These are phyloP conservation scores for Datnioides undecimradiatus DNA, from an alignment of 2,113 vertebrate species.

Conservation along the genomic window DNA sequence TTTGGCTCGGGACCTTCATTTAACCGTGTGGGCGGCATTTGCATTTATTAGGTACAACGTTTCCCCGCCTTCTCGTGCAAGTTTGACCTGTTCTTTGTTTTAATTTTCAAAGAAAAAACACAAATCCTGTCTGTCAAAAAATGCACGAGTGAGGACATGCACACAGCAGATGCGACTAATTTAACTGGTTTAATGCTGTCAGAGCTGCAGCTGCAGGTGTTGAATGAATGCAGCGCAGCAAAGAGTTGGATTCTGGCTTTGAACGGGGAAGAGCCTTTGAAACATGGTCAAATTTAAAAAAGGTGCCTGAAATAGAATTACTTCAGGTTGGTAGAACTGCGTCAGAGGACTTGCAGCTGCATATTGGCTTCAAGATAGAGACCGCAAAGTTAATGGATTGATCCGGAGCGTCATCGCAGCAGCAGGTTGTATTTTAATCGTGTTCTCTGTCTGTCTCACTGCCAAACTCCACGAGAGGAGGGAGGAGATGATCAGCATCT, in stretches of 20 bases:
- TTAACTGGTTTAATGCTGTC: neutral
- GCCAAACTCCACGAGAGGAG: neutral
- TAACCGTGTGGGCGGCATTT: constrained; percentile 35
- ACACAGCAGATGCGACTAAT: neutral
- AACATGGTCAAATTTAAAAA: constrained; percentile 26
- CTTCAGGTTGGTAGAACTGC: constrained; percentile 22
- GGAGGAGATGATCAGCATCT: neutral
- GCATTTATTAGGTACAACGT: constrained; percentile 21
- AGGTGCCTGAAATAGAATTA: constrained; percentile 37
- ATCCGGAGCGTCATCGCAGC: constrained; percentile 4
- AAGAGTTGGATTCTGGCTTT: constrained; percentile 28
- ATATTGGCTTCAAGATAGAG: constrained; percentile 5
- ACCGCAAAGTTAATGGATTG: constrained; percentile 8
- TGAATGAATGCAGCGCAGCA: neutral
- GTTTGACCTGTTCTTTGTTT: constrained; percentile 24
- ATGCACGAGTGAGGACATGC: neutral
- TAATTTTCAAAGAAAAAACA: neutral
- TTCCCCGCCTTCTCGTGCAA: neutral
- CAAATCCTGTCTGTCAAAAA: neutral
- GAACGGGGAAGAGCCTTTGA: constrained; percentile 33
- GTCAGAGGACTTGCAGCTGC: neutral
- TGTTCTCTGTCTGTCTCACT: neutral
- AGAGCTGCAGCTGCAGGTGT: neutral
- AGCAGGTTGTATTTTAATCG: neutral
- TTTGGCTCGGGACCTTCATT: constrained; percentile 34